A percentile compares a stretch with the other conserved stretches of the same genome.
Conservation (phyloP, 1,140 invertebrate species). For the Ctenoplectra terminalis region DNA sequence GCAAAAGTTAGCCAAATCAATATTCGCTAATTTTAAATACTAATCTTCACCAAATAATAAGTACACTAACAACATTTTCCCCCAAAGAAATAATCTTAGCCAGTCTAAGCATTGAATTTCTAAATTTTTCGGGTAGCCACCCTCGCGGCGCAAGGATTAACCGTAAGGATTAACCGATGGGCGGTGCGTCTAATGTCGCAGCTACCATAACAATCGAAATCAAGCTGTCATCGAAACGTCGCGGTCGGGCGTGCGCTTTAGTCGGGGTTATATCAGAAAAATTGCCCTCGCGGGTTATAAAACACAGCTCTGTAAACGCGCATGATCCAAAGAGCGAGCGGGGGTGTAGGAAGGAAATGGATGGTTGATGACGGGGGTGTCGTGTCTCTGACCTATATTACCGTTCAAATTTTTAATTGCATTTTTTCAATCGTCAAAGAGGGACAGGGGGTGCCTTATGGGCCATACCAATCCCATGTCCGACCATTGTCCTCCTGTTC, state of each 20-base stretch:
- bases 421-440: conserved; percentile 61
- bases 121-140: too few relatives aligned
- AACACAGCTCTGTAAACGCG: not conserved
- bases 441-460: conserved; percentile 58
- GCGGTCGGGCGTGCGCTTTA: not conserved
- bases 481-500: conserved; percentile 38
- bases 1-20: too few relatives aligned
- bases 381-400: conserved; percentile 59
- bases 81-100: too few relatives aligned
- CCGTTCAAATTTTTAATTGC: conserved; percentile 65
- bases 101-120: too few relatives aligned
- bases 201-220: not conserved
- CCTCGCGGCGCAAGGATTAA: too few relatives aligned
- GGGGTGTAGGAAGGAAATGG: not conserved
- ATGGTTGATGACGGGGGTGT: conserved; percentile 1
- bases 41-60: too few relatives aligned
- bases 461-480: conserved; percentile 37
- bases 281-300: not conserved
- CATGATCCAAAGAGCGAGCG: not conserved
- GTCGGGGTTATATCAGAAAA: not conserved
- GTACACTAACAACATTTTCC: too few relatives aligned
- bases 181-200: not conserved
- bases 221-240: not conserved
- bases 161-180: too few relatives aligned
- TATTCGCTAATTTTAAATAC: too few relatives aligned